These are phyloP conservation scores for pig (Sus scrofa) DNA, from an alignment of 2,113 vertebrate species.

Conservation along the genomic window DNA sequence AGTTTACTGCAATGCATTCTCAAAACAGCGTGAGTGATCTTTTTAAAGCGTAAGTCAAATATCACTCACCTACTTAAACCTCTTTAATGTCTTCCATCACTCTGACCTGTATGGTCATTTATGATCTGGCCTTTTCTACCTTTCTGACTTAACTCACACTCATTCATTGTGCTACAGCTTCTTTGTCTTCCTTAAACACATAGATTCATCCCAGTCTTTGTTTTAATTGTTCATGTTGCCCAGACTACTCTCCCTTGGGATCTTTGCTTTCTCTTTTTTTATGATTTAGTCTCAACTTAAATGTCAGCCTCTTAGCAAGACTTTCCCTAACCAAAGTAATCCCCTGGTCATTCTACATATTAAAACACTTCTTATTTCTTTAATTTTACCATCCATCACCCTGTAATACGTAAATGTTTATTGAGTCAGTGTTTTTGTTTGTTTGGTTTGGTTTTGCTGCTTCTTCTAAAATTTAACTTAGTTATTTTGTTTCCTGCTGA, in stretches of 20 bases:
- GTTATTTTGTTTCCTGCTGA: conserved; percentile 34
- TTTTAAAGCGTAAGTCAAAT: not conserved
- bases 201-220: not conserved
- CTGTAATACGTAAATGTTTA: not conserved
- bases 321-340: not conserved
- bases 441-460: not conserved
- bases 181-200: not conserved
- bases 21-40: not conserved
- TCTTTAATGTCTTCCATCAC: not conserved
- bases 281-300: not conserved
- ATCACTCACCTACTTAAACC: not conserved
- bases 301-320: not conserved
- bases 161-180: not conserved
- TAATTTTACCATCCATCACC: not conserved
- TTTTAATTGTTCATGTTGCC: not conserved
- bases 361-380: not conserved
- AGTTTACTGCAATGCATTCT: not conserved
- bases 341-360: not conserved
- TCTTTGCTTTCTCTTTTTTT: not conserved
- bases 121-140: not conserved
- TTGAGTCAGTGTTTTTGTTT: not conserved
- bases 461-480: not conserved
- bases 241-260: not conserved
- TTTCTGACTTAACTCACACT: not conserved
- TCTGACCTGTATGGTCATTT: not conserved